phyloP scores from a whole-genome alignment of 2,888 invertebrate genomes.

The Rhamnusium bicolor region DNA sequence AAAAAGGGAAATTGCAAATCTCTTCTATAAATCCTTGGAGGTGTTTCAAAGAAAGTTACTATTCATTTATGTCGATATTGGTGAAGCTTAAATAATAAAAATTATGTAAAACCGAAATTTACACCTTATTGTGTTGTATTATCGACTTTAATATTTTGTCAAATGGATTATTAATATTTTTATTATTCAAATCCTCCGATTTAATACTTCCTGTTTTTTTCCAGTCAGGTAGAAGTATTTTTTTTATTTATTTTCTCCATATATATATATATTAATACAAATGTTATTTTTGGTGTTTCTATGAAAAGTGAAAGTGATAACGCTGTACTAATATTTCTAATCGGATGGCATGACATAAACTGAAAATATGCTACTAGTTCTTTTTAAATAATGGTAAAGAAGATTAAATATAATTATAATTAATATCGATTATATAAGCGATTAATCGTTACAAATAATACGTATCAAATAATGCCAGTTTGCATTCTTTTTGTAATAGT shows the following conservation, averaged over 20 bases:
- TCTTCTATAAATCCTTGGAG: conserved; percentile 1
- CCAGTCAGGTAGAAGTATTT: neutral
- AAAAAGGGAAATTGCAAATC: conserved; percentile 14
- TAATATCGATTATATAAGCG: no score
- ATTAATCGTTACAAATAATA: no score
- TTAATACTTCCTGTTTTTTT: neutral
- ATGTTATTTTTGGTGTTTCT: neutral
- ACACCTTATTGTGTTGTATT: neutral
- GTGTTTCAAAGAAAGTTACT: conserved; percentile 5
- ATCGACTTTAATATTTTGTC: neutral
- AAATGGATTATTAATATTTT: neutral
- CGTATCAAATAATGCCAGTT: no score
- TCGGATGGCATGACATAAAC: neutral
- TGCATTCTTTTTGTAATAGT: no score
- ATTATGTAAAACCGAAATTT: neutral
- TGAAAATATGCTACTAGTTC: neutral
- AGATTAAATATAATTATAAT: no score
- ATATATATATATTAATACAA: neutral
- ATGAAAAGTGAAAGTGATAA: conserved; percentile 28
- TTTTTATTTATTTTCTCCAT: neutral
- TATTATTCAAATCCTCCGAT: neutral
- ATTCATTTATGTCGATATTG: neutral
- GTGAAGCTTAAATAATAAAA: neutral
- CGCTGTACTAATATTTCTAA: neutral
- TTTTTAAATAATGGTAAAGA: no score